phyloP scores from a whole-genome alignment of 2,797 vertebrate species.

The Hafferia zeledoni region DNA sequence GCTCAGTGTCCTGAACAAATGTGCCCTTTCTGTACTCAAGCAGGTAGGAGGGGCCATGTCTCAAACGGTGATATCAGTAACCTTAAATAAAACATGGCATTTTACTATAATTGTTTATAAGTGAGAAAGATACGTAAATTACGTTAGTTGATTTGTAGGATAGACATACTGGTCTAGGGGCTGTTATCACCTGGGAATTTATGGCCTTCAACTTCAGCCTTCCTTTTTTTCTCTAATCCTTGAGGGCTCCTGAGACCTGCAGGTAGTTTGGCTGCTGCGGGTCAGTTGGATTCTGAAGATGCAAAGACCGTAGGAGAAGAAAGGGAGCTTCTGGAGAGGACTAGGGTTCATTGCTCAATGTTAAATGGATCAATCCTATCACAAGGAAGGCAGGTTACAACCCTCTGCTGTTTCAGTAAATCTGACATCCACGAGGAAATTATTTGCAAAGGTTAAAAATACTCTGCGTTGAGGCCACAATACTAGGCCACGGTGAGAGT shows the following conservation, averaged over 20 bases:
- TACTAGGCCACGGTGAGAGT: conserved; percentile 29
- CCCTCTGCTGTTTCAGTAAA: conserved; percentile 30
- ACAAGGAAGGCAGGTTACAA: conserved; percentile 16
- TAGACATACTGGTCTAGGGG: not conserved
- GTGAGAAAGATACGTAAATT: not conserved
- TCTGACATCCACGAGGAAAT: conserved; percentile 9
- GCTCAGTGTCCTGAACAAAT: not conserved
- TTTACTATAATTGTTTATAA: not conserved
- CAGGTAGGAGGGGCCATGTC: not conserved
- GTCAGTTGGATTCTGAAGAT: not conserved
- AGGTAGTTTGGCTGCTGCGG: not conserved
- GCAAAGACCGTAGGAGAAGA: not conserved
- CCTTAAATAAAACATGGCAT: not conserved
- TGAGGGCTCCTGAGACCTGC: conserved; percentile 40
- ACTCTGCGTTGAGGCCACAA: not conserved
- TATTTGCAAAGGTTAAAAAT: conserved; percentile 30
- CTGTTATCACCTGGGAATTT: conserved; percentile 6
- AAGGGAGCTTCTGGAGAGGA: not conserved
- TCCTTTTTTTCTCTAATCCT: conserved; percentile 11
- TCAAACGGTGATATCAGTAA: not conserved
- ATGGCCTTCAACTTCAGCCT: conserved; percentile 25
- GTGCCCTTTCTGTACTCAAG: not conserved
- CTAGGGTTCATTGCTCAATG: not conserved
- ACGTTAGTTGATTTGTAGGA: conserved; percentile 8
- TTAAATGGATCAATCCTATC: not conserved